phyloP scores from a whole-genome alignment of 1,140 invertebrate genomes.

The Pseudobourletiella spinata region DNA sequence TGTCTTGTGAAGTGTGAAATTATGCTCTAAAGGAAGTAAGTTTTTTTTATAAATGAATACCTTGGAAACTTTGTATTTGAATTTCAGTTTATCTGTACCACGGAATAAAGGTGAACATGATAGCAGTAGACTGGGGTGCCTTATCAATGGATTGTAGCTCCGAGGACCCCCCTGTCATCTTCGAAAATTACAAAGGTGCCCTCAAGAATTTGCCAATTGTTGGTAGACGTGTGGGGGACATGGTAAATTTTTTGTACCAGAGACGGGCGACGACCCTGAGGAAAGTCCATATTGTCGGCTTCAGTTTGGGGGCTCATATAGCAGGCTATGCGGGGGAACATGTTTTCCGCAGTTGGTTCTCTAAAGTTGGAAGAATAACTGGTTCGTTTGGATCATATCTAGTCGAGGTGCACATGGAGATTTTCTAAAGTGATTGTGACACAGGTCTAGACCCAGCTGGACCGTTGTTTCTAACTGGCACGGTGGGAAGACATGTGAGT shows the following conservation, averaged over 20 bases:
- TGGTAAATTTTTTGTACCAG: background rate
- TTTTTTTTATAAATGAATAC: no score
- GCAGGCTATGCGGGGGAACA: background rate
- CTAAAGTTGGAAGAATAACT: background rate
- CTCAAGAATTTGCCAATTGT: background rate
- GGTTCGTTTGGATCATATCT: background rate
- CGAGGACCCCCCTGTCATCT: background rate
- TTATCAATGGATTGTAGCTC: background rate
- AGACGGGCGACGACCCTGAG: background rate
- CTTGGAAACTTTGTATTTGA: background rate
- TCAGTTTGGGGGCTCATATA: constrained; percentile 2
- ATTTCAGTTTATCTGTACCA: background rate
- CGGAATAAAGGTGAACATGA: background rate
- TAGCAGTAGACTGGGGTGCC: background rate
- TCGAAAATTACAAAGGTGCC: background rate
- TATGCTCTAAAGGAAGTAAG: no score
- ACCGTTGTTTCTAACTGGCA: background rate
- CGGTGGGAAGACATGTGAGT: background rate
- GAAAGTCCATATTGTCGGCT: constrained; percentile 2
- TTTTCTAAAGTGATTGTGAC: background rate
- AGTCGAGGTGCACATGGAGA: background rate
- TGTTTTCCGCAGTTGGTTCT: background rate
- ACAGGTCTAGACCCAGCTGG: background rate
- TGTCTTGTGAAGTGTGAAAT: no score
- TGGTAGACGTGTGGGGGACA: background rate